Evolutionary conservation across 2,888 invertebrate genomes (phyloP), one percentile per base, ranked within the genome.

Genomic region (Rotaria macrura): DNA sequence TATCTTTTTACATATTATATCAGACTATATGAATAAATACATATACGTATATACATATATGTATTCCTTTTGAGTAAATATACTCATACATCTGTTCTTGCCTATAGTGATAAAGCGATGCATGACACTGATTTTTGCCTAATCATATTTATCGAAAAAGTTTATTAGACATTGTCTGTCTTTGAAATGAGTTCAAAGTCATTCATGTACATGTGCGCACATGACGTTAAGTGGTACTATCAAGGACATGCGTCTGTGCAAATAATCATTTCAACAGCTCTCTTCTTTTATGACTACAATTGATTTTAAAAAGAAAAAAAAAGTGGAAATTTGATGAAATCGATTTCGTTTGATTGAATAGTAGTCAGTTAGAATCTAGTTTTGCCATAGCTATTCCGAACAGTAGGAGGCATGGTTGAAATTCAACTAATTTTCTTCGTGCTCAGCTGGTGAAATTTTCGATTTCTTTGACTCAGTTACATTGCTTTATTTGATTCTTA

Each of bases 1-100:
- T 65, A 65, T 65, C 65, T 65, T 65, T 29, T 65, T 65, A 65
- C 65, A 65, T n/a, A n/a, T n/a, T 55, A 55, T 55, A 55, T 55
- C 55, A 55, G n/a, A 25, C 25, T n/a, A n/a, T 55, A 17, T 49
- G 4, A 3, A 49, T 49, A 17, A 17, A 49, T 49, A 49, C 10
- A 10, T 49, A 49, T 23, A 2, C 25, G 25, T 54, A 55, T 7
- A 47, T 47, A 47, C 5, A 49, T 49, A 49, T 49, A 49, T 49
- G 17, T 49, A 49, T 49, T 17, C 17, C 3, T 49, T 17, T 49
- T 49, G 17, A 49, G 49, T 17, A 49, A 49, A 49, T 49, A 49
- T 49, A 49, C 12, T n/a, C n/a, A 55, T 65, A 65, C 65, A 65
- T 34, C 10, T 34, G 34, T 65, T 65, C 65, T 34, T 17, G 65